Evolutionary conservation across 2,113 vertebrate genomes (phyloP).

Genomic region (Morone chrysops): DNA sequence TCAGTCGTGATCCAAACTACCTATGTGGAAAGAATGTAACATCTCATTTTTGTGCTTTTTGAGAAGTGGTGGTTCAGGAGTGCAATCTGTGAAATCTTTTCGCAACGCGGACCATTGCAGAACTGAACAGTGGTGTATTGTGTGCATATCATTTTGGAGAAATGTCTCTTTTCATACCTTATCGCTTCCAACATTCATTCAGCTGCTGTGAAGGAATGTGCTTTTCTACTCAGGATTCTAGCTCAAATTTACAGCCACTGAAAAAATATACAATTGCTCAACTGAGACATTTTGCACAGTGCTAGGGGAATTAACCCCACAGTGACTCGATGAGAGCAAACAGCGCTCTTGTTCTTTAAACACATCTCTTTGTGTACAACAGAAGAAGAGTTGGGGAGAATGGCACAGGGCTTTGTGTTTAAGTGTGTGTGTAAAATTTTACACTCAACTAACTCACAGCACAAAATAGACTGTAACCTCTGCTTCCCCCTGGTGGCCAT

Average conservation of each 20-base stretch:
- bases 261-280: slow-evolving; percentile 15
- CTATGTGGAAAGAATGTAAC: not conserved
- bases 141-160: slow-evolving; percentile 48
- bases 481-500: slow-evolving; percentile 67
- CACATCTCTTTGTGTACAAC: slow-evolving; percentile 9
- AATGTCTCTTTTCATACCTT: slow-evolving; percentile 40
- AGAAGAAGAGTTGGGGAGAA: not conserved
- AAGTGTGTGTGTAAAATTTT: not conserved
- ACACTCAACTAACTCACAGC: not conserved
- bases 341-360: not conserved
- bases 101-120: slow-evolving; percentile 28
- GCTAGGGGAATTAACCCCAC: not conserved
- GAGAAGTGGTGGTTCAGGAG: not conserved
- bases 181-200: slow-evolving; percentile 32
- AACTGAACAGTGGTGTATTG: slow-evolving; percentile 33
- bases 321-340: slow-evolving; percentile 40
- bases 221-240: not conserved
- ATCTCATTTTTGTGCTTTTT: slow-evolving; percentile 14
- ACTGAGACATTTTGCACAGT: slow-evolving; percentile 4
- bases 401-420: slow-evolving; percentile 10
- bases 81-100: slow-evolving; percentile 20
- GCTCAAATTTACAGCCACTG: slow-evolving; percentile 8
- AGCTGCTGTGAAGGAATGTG: slow-evolving; percentile 57
- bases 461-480: not conserved
- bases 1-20: not conserved